Base-by-base conservation (phyloP, 2,797 vertebrate species). In the Siniperca undulata region DNA sequence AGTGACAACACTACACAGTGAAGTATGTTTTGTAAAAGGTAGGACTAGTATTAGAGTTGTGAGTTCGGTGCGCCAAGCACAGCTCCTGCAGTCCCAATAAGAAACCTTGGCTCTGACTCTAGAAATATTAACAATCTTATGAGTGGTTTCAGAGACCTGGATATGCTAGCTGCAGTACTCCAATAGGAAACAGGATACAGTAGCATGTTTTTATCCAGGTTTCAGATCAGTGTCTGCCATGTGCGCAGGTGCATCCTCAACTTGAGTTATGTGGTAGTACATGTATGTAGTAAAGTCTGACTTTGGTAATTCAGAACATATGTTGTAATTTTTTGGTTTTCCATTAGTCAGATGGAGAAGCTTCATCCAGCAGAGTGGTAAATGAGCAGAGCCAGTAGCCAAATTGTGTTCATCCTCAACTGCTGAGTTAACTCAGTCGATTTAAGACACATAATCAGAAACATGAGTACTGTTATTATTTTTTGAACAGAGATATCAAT, bases 61-160 rank as follows among this genome's bases (percentile, higher is more conserved):
- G 34, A 60, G 17, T 73, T 86, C 87, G 89, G 30, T 30, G 84
- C 78, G 84, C 78, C 76, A 81, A 4, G 86, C 70, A 83, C 78
- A 87, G 89, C 81, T 86, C 83, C 81, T 7, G n/a, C 20, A 19
- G 22, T 19, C 36, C 22, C 30, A 27, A 16, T 6, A 10, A 48
- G 2, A 38, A 79, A 56, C 67, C 17, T 1, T 24, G 66, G 27
- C 78, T 77, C n/a, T 0, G 44, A 13, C 10, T 2, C 40, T 36
- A 36, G 36, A 36, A 36, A 5, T 36, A 5, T 36, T 36, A 36
- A 36, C 40, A 52, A 52, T 19, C 61, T 42, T 22, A 42, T 16
- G 19, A 66, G 61, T 13, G 9, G 61, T 42, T 64, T 64, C 11
- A 16, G 38, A 64, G 13, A 64, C 38, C 61, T 64, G 61, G 40